Base-by-base conservation (phyloP, 2,888 invertebrate genomes). In the Papilio gigon region DNA sequence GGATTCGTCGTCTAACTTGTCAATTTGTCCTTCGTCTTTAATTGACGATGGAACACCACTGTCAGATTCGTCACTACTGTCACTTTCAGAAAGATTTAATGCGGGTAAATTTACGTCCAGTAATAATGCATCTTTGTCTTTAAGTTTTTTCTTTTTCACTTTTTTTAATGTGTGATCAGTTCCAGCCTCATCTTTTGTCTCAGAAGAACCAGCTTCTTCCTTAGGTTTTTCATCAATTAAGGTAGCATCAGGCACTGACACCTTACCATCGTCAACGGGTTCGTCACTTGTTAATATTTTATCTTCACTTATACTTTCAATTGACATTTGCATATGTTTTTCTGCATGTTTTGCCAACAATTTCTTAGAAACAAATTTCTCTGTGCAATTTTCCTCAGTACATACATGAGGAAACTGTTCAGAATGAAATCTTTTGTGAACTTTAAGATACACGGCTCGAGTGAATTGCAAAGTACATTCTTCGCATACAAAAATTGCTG, bases 41-140 rank as follows among this genome's bases (percentile, higher is more conserved):
- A 72, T 70, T 79, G 81, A 27, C 2, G 87, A 78, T 67, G 82
- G 74, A 20, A 79, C 71, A 40, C 86, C 90, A 78, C 82, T 84
- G 72, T 92, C 91, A 20, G 92, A 94, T 72, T 96, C 96, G 70
- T 94, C 94, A 75, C 95, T 96, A 72, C 95, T 96, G 77, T 97
- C 97, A 82, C 96, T 96, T 78, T 97, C 97, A 0, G 97, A 97
- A 50, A 97, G 90, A 90, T 97, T 97, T 50, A 97, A 89, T 2
- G 96, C 97, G 3, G 96, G 97, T 66, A 97, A 88, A 88, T 97
- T 92, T 5, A 92, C 92, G 81, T 92, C 92, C 72, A 92, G 76
- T 70, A 92, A 78, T 73, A 92, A 81, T 62, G 90, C 86, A 80
- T 92, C 92, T 75, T 92, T 92, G 71, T 90, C 89, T 80, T 88